phyloP scores from a whole-genome alignment of 2,888 invertebrate genomes.

The Tryphoninae sp. region DNA sequence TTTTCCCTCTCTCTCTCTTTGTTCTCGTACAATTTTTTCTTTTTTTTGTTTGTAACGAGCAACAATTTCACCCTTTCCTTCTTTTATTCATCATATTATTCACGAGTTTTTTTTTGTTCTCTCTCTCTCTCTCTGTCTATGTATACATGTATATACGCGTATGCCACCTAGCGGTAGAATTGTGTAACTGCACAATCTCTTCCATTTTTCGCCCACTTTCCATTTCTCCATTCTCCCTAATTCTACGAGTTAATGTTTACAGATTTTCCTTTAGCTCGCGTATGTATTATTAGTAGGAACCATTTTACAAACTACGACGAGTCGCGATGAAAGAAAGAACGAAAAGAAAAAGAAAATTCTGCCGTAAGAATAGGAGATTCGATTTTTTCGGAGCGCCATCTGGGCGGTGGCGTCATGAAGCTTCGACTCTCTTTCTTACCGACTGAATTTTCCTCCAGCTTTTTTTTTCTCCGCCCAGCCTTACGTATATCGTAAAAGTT shows the following conservation, averaged over 20 bases:
- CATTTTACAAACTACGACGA: constrained; percentile 74
- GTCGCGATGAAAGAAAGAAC: constrained; percentile 29
- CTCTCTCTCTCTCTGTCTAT: constrained; percentile 41
- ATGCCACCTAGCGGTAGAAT: constrained; percentile 32
- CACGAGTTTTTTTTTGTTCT: constrained; percentile 48
- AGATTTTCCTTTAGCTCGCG: constrained; percentile 69
- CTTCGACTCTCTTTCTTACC: background rate
- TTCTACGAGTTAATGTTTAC: constrained; percentile 67
- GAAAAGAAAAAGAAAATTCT: constrained; percentile 21
- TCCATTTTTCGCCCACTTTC: constrained; percentile 18
- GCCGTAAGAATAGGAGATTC: constrained; percentile 1
- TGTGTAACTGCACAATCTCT: constrained; percentile 18
- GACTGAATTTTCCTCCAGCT: background rate
- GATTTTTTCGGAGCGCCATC: constrained; percentile 4
- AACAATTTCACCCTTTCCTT: constrained; percentile 24
- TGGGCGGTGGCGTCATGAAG: background rate
- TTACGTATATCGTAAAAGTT: constrained; percentile 24
- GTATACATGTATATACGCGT: constrained; percentile 30
- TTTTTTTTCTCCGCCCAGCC: background rate
- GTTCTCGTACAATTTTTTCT: constrained; percentile 3
- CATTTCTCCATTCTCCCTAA: constrained; percentile 33
- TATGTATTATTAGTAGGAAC: constrained; percentile 78
- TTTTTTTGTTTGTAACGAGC: constrained; percentile 32
- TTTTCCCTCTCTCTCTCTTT: constrained; percentile 14
- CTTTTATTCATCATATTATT: constrained; percentile 26